A percentile compares a stretch with the other conserved stretches of the same genome.
Conservation (phyloP, 2,113 vertebrate genomes). For the Ia io region DNA sequence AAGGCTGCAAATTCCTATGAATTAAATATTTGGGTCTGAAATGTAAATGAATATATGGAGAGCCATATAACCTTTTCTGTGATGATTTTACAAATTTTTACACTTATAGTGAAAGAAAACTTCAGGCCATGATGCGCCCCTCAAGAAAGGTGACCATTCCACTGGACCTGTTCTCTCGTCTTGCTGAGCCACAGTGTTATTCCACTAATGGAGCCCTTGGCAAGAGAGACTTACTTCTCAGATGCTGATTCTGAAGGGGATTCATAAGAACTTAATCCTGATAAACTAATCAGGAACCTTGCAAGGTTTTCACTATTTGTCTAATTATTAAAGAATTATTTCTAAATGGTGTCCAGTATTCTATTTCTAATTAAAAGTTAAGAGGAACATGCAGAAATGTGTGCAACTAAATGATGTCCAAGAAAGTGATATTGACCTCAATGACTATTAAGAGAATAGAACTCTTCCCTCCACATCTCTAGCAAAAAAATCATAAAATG, state of each 20-base stretch:
- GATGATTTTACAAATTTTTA: not conserved
- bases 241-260: not conserved
- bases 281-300: not conserved
- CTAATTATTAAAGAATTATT: constrained; percentile 25
- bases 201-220: not conserved
- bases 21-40: not conserved
- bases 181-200: not conserved
- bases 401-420: not conserved
- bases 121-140: not conserved
- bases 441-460: not conserved
- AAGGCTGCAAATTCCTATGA: not conserved
- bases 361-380: not conserved
- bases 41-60: not conserved
- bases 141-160: not conserved
- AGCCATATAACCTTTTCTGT: not conserved
- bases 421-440: not conserved
- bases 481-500: not conserved
- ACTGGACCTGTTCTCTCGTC: not conserved
- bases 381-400: not conserved
- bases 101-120: not conserved
- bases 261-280: not conserved
- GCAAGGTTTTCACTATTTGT: not conserved
- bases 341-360: not conserved
- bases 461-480: not conserved
- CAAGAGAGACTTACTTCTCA: not conserved